These are phyloP conservation scores for Artibeus jamaicensis DNA, from an alignment of 2,797 vertebrate genomes.

Conservation along the genomic window DNA sequence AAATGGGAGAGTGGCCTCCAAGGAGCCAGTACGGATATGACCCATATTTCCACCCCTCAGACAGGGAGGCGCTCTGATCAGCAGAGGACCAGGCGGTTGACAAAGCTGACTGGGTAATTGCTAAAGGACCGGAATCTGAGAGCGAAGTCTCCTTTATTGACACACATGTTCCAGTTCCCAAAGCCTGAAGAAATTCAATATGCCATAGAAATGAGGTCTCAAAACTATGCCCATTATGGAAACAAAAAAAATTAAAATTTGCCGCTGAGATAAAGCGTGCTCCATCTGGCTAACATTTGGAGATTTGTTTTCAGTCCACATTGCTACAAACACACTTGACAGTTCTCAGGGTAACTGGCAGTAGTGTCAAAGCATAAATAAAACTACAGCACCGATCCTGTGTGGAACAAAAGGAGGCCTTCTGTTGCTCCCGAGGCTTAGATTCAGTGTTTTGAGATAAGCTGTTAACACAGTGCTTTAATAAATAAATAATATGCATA, in stretches of 20 bases:
- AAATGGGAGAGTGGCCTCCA: not conserved
- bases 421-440: not conserved
- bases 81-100: not conserved
- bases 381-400: not conserved
- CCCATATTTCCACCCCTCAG: not conserved
- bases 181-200: conserved; percentile 39
- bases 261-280: conserved; percentile 48
- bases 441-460: not conserved
- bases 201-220: conserved; percentile 50
- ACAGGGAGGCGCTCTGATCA: not conserved
- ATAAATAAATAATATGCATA: not conserved
- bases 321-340: not conserved
- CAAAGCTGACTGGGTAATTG: not conserved
- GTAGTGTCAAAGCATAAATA: conserved; percentile 30
- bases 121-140: not conserved
- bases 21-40: not conserved
- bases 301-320: conserved; percentile 44
- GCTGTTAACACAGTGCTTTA: not conserved
- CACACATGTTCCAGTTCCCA: conserved; percentile 20
- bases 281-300: conserved; percentile 64
- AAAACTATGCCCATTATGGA: conserved; percentile 21
- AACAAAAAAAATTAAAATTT: not conserved
- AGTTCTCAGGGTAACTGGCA: conserved; percentile 41
- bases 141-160: conserved; percentile 3
- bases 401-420: not conserved